Evolutionary conservation across 2,797 vertebrate species (phyloP).

Genomic region (Tapirus indicus): DNA sequence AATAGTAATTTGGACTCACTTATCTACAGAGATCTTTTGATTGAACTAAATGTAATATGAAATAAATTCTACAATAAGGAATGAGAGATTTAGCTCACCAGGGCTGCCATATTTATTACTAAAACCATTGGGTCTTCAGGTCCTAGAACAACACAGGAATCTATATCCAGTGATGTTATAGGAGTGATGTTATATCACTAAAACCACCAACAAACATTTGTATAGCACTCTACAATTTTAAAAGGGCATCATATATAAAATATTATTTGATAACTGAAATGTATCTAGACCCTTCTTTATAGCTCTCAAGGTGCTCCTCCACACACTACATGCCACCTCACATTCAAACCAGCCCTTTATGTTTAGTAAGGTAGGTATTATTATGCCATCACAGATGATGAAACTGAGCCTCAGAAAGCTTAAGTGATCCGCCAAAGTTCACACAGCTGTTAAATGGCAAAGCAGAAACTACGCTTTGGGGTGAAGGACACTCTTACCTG

Average conservation of each 20-base stretch:
- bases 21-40: slow-evolving; percentile 20
- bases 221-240: neutral
- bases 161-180: neutral
- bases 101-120: slow-evolving; percentile 11
- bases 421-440: slow-evolving; percentile 24
- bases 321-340: neutral
- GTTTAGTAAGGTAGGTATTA: neutral
- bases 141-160: neutral
- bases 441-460: slow-evolving; percentile 15
- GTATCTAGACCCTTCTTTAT: slow-evolving; percentile 13
- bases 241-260: neutral
- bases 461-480: neutral
- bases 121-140: neutral
- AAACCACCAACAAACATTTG: slow-evolving; percentile 49
- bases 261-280: slow-evolving; percentile 45
- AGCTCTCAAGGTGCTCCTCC: neutral
- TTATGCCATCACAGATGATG: neutral
- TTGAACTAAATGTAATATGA: neutral
- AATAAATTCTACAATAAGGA: neutral
- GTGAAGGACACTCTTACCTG: neutral
- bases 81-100: neutral
- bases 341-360: slow-evolving; percentile 33
- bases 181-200: neutral
- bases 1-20: slow-evolving; percentile 21
- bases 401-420: slow-evolving; percentile 2